Percentiles rank a stretch among this genome's conserved stretches.
Evolutionary conservation across 1,140 invertebrate genomes (phyloP).

Genomic region (Tetranychus cinnabarinus): DNA sequence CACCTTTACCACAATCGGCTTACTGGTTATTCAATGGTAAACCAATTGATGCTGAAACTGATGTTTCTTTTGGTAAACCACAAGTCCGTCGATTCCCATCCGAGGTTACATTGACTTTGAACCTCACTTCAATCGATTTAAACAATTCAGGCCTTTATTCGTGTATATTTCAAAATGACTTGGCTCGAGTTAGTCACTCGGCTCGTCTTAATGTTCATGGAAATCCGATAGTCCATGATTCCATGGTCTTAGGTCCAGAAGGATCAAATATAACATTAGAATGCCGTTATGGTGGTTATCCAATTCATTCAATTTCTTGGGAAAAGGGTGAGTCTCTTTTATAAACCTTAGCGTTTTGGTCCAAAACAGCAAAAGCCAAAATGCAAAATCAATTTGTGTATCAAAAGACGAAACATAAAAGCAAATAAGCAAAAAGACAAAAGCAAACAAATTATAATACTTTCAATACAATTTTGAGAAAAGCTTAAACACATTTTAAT

Average conservation of each 20-base stretch:
- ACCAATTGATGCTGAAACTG: conserved; percentile 5
- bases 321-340: too few relatives aligned
- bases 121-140: not conserved
- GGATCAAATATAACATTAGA: not conserved
- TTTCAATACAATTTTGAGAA: too few relatives aligned
- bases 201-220: not conserved
- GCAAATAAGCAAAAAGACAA: not conserved
- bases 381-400: not conserved
- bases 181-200: not conserved
- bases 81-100: not conserved
- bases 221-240: not conserved
- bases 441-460: not conserved
- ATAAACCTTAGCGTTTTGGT: not conserved
- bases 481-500: conserved; percentile 10
- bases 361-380: not conserved
- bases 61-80: too few relatives aligned
- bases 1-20: not conserved
- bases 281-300: not conserved
- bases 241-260: not conserved
- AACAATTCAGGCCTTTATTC: not conserved
- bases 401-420: too few relatives aligned
- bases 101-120: not conserved
- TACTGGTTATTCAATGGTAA: conserved; percentile 12
- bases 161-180: not conserved
- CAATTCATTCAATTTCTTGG: not conserved